Evolutionary conservation across 2,113 vertebrate genomes (phyloP).

Genomic region (Cottus gobio): DNA sequence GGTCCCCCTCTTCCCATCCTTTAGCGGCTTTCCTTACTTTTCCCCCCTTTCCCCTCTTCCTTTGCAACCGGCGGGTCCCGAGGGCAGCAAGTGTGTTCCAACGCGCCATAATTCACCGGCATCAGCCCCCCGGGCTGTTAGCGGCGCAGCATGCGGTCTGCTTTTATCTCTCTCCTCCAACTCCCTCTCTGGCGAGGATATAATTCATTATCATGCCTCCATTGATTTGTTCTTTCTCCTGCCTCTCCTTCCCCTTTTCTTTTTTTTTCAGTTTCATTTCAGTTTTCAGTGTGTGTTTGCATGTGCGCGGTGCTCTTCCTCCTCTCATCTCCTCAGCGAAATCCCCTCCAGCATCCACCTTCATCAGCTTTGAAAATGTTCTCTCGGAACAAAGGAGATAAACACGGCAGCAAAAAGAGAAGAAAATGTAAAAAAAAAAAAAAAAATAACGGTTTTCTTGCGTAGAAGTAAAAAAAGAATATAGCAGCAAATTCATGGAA

Average conservation of each 20-base stretch:
- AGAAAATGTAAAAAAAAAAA: not conserved
- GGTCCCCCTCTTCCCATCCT: not conserved
- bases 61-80: slow-evolving; percentile 58
- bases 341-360: slow-evolving; percentile 58
- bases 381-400: slow-evolving; percentile 56
- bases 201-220: slow-evolving; percentile 84
- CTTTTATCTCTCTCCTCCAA: slow-evolving; percentile 83
- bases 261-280: slow-evolving; percentile 42
- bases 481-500: slow-evolving; percentile 27
- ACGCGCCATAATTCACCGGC: slow-evolving; percentile 64
- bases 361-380: slow-evolving; percentile 59
- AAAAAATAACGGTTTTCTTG: not conserved
- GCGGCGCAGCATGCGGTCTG: slow-evolving; percentile 75
- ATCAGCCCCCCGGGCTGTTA: slow-evolving; percentile 68
- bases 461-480: not conserved
- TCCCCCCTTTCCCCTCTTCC: slow-evolving; percentile 20
- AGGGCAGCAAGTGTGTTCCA: slow-evolving; percentile 62
- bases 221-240: slow-evolving; percentile 79
- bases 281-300: slow-evolving; percentile 39
- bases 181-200: slow-evolving; percentile 81
- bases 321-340: slow-evolving; percentile 46
- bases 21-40: slow-evolving; percentile 22
- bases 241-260: slow-evolving; percentile 16
- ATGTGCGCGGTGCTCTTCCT: slow-evolving; percentile 20
- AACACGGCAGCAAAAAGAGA: slow-evolving; percentile 31